Base-by-base conservation (phyloP, 2,113 vertebrate species). In the Calyptommatus sinebrachiatus region DNA sequence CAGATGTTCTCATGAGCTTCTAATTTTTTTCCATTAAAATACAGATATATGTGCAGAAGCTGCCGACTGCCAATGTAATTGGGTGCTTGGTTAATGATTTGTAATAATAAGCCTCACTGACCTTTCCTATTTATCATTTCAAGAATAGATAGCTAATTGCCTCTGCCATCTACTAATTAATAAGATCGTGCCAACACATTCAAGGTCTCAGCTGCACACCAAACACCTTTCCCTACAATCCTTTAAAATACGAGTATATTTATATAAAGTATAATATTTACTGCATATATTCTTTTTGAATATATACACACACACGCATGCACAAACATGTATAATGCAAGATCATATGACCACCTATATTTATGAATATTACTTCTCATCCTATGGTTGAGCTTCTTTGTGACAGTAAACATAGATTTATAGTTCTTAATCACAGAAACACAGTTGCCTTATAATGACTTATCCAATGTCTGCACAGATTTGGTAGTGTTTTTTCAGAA, bases 131-230 rank as follows among this genome's bases (percentile, higher is more conserved):
- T 66, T 78, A 70, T 85, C 73, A 53, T 7, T 72, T 14, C 41
- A 70, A 85, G 77, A 80, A 35, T 76, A 75, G 67, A 77, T 46
- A 8, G 48, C 70, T 82, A 63, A 46, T 62, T 80, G 74, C 20
- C 46, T 80, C 79, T 82, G 46, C 41, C 35, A 61, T 73, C 68
- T 66, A 75, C 73, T 66, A 72, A 75, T 35, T 65, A 71, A 69
- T 73, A 71, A 78, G 79, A 70, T 57, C 71, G 65, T 63, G 29
- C 75, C 79, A 76, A 0, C 0, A 3, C 68, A 70, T 76, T 77
- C 8, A 80, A 79, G 71, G 78, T 20, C 46, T 76, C 24, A 10
- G 29, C 79, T 65, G 76, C 28, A 50, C 75, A 75, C 79, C 70
- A 21, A 84, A 53, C 77, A 69, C 61, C 80, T 41, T 41, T 71